phyloP scores from a whole-genome alignment of 2,797 vertebrate species.

The Crypturellus tataupa region DNA sequence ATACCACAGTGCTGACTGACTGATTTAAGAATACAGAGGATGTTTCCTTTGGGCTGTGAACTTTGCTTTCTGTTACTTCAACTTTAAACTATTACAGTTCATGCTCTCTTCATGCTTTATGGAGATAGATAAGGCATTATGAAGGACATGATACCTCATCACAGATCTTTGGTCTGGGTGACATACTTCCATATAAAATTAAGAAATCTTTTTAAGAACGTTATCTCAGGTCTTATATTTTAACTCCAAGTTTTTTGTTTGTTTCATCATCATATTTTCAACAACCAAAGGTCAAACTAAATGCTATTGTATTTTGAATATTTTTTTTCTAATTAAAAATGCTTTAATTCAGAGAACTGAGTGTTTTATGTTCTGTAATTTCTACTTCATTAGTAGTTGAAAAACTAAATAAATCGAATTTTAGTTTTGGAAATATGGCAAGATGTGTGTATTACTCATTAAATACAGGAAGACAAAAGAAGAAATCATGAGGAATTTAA shows the following conservation, averaged over 20 bases:
- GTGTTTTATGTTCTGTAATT: not conserved
- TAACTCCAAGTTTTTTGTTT: too few species aligned
- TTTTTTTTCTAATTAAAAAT: not conserved
- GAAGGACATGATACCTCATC: not conserved
- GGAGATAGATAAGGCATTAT: not conserved
- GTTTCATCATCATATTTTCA: too few species aligned
- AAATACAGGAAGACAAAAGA: not conserved
- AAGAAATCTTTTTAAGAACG: not conserved
- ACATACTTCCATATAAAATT: not conserved
- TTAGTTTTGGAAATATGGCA: not conserved
- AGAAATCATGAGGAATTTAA: not conserved
- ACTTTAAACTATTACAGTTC: not conserved
- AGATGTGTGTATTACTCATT: not conserved
- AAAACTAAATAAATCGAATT: not conserved
- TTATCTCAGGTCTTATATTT: too few species aligned
- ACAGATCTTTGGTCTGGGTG: not conserved
- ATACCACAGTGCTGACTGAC: not conserved
- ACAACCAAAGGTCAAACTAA: not conserved
- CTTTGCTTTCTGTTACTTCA: not conserved
- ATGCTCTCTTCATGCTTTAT: not conserved
- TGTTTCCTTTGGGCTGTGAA: not conserved
- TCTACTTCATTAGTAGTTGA: not conserved
- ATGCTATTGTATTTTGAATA: not conserved
- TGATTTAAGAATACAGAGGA: not conserved
- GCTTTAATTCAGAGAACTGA: fast-evolving